phyloP scores from a whole-genome alignment of 2,888 invertebrate species.

The Diarsia dahlii region DNA sequence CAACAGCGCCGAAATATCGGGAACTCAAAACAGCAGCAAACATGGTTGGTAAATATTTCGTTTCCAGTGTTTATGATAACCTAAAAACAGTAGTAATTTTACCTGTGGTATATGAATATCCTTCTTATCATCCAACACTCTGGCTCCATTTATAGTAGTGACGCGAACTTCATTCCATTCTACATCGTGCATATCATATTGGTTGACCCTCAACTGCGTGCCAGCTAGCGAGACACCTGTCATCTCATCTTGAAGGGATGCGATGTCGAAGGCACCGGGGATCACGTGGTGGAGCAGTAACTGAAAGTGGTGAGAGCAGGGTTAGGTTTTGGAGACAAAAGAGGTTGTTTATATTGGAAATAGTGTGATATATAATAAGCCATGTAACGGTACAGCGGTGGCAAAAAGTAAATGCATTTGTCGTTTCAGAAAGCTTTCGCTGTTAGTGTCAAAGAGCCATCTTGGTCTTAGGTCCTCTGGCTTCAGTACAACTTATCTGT shows the following conservation, averaged over 20 bases:
- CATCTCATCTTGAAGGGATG: slow-evolving; percentile 96
- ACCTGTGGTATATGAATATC: slow-evolving; percentile 96
- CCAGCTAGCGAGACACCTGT: slow-evolving; percentile 97
- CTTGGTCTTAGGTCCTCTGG: not conserved
- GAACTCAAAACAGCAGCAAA: too few species aligned
- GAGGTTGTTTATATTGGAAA: not conserved
- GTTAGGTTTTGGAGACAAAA: not conserved
- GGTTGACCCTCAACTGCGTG: slow-evolving; percentile 96
- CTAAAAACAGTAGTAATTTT: not conserved
- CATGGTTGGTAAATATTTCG: too few species aligned
- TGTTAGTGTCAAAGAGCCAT: not conserved
- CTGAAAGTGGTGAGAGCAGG: slow-evolving; percentile 81
- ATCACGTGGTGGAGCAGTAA: slow-evolving; percentile 96
- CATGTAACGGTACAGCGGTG: too few species aligned
- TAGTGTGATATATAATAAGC: not conserved
- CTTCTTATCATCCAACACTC: slow-evolving; percentile 94
- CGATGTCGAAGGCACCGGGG: slow-evolving; percentile 95
- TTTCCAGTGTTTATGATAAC: not conserved
- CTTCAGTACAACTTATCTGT: not conserved
- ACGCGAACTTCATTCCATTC: slow-evolving; percentile 97
- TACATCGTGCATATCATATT: slow-evolving; percentile 96
- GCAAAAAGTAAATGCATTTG: not conserved
- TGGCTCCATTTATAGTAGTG: slow-evolving; percentile 96
- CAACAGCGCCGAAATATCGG: too few species aligned
- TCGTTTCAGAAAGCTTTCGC: not conserved